phyloP scores from a whole-genome alignment of 2,797 vertebrate species.

The Coranthus polyacanthus region DNA sequence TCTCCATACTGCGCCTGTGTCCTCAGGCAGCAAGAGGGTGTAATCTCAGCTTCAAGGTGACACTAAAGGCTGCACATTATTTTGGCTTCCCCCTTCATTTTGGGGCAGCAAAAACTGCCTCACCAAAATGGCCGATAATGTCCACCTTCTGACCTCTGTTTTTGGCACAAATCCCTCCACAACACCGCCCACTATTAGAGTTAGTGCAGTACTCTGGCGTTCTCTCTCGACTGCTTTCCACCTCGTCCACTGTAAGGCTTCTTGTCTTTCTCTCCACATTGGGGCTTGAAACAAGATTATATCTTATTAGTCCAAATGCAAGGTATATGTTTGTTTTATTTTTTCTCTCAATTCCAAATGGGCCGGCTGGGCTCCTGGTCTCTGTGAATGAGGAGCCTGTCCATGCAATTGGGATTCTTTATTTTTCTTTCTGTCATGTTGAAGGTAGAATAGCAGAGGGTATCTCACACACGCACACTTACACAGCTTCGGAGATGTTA shows the following conservation, averaged over 20 bases:
- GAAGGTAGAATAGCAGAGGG: slow-evolving; percentile 36
- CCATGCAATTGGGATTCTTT: slow-evolving; percentile 82
- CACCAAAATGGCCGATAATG: slow-evolving; percentile 95
- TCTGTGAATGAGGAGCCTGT: slow-evolving; percentile 85
- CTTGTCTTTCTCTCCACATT: slow-evolving; percentile 85
- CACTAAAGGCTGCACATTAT: slow-evolving; percentile 93
- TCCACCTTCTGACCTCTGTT: slow-evolving; percentile 90
- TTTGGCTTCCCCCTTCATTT: slow-evolving; percentile 93
- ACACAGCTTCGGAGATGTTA: slow-evolving; percentile 28
- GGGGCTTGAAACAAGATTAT: slow-evolving; percentile 86
- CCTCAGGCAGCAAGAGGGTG: slow-evolving; percentile 90
- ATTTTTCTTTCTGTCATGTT: slow-evolving; percentile 48
- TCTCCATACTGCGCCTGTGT: slow-evolving; percentile 80
- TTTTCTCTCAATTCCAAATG: slow-evolving; percentile 70
- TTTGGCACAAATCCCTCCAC: slow-evolving; percentile 88
- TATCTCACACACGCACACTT: slow-evolving; percentile 30
- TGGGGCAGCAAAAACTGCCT: slow-evolving; percentile 92
- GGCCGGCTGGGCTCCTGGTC: slow-evolving; percentile 80
- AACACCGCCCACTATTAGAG: slow-evolving; percentile 80
- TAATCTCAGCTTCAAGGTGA: slow-evolving; percentile 96
- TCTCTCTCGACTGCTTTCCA: slow-evolving; percentile 90
- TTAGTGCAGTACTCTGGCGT: slow-evolving; percentile 87
- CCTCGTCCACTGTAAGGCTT: slow-evolving; percentile 89
- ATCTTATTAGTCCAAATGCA: slow-evolving; percentile 65
- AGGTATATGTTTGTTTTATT: slow-evolving; percentile 61